phyloP scores from a whole-genome alignment of 2,888 invertebrate species.

The Plusia festucae region DNA sequence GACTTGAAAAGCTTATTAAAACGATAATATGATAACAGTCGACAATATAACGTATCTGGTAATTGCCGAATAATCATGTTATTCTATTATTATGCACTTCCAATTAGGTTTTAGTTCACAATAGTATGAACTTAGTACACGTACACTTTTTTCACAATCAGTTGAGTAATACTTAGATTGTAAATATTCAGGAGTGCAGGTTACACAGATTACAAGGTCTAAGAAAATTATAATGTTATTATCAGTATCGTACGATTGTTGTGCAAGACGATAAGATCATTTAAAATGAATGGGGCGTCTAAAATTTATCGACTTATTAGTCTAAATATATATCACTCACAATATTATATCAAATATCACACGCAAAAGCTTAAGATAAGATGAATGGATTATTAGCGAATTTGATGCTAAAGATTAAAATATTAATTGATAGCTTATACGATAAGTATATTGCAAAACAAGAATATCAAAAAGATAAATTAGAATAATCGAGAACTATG shows the following conservation, averaged over 20 bases:
- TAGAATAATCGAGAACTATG: not conserved
- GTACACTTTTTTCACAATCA: not conserved
- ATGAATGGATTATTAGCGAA: constrained; percentile 6
- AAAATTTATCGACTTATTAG: constrained; percentile 11
- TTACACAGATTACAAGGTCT: not conserved
- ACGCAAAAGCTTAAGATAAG: constrained; percentile 3
- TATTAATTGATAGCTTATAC: constrained; percentile 3
- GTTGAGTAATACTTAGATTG: not conserved
- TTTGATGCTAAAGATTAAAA: constrained; percentile 7
- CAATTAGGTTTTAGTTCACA: not conserved
- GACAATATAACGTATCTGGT: too few species aligned
- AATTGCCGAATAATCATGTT: too few species aligned
- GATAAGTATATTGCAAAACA: not conserved
- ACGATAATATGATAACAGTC: too few species aligned
- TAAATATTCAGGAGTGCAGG: not conserved
- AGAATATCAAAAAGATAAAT: not conserved
- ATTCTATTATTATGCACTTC: too few species aligned
- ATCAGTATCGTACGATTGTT: not conserved
- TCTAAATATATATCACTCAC: not conserved
- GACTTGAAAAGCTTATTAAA: too few species aligned
- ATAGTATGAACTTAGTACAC: not conserved
- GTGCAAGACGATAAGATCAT: not conserved
- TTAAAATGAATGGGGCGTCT: not conserved
- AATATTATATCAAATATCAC: not conserved
- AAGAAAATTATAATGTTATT: not conserved